These are phyloP conservation scores for Chiroxiphia lanceolata DNA, from an alignment of 2,797 vertebrate species.

Conservation along the genomic window DNA sequence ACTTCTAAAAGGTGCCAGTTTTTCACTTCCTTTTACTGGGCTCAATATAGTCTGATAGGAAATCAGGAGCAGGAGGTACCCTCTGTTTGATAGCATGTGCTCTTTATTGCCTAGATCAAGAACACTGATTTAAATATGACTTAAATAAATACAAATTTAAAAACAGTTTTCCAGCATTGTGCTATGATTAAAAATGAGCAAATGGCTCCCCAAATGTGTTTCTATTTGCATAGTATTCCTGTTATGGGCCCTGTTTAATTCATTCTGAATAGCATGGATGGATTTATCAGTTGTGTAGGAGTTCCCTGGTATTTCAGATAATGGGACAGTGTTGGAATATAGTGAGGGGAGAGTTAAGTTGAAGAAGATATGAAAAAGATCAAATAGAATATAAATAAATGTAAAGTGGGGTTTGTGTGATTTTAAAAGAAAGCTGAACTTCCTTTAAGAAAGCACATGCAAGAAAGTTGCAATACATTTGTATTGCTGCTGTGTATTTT, in stretches of 20 bases:
- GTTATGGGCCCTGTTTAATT: not conserved
- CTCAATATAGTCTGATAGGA: not conserved
- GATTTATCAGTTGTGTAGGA: not conserved
- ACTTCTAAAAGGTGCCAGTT: not conserved
- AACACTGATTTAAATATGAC: not conserved
- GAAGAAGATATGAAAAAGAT: not conserved
- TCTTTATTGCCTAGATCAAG: not conserved
- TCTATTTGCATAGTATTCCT: not conserved
- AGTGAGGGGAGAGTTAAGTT: not conserved
- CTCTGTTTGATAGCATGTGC: not conserved
- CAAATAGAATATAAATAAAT: not conserved
- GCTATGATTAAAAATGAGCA: not conserved
- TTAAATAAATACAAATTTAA: not conserved
- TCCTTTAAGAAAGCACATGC: not conserved
- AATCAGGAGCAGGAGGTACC: not conserved
- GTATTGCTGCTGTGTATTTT: not conserved
- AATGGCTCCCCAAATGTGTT: not conserved
- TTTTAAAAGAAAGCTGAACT: not conserved
- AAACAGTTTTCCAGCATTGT: not conserved
- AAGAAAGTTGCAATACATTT: not conserved
- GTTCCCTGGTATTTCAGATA: not conserved
- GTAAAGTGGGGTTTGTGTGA: not conserved
- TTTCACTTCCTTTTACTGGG: constrained; percentile 32
- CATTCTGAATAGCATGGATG: not conserved
- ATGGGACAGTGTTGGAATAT: not conserved